Percentiles rank a stretch among this genome's conserved stretches.
Conservation (phyloP, 2,888 invertebrate species). For the Machimus rusticus region DNA sequence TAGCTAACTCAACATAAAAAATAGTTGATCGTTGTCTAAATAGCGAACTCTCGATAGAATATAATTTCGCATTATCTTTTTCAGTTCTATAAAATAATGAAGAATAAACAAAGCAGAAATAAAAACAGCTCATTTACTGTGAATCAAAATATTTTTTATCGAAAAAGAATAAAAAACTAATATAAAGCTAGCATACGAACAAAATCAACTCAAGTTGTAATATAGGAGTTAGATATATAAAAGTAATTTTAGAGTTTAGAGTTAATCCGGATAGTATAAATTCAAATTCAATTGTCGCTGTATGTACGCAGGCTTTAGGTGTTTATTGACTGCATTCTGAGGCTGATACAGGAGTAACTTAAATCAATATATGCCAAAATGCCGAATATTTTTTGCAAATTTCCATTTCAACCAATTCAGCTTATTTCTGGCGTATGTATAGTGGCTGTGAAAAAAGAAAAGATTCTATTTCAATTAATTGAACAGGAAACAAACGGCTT, state of each 20-base stretch:
- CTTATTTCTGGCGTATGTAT: not conserved
- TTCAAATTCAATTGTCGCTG: not conserved
- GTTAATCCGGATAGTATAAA: not conserved
- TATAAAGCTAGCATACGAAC: slow-evolving; percentile 9
- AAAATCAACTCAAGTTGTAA: slow-evolving; percentile 17
- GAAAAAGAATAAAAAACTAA: slow-evolving; percentile 14
- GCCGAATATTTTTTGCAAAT: not conserved
- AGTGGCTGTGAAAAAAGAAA: no score
- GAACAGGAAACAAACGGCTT: no score
- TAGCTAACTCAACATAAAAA: not conserved
- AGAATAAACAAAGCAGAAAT: slow-evolving; percentile 33
- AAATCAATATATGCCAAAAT: not conserved
- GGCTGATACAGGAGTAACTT: not conserved
- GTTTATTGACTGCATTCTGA: not conserved
- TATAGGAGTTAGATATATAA: not conserved
- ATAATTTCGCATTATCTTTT: slow-evolving; percentile 1
- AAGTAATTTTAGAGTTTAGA: not conserved
- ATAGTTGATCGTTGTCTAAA: slow-evolving; percentile 32
- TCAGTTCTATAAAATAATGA: slow-evolving; percentile 7
- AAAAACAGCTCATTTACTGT: slow-evolving; percentile 47
- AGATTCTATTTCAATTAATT: no score
- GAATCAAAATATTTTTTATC: slow-evolving; percentile 45
- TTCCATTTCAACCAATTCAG: not conserved
- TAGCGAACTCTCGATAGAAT: slow-evolving; percentile 16
- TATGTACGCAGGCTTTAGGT: not conserved